Base-by-base conservation (phyloP, 2,797 vertebrate species). In the Rhinophrynus dorsalis region DNA sequence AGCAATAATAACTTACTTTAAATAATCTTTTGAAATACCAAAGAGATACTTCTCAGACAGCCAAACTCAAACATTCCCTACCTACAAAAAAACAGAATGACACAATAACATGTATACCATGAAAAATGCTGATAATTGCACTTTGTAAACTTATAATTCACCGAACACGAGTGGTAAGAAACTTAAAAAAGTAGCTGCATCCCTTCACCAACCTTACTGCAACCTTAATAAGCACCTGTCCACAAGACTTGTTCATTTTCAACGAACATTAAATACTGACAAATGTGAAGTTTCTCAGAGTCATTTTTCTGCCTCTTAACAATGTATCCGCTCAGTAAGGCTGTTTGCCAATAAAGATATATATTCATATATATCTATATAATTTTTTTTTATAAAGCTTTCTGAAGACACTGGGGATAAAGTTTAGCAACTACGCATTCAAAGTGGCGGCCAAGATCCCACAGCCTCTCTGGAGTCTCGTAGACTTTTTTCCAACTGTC, bases 381-480 rank as follows among this genome's bases (percentile, higher is more conserved):
- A n/a, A n/a, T n/a, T n/a, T n/a, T n/a, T n/a, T n/a, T n/a, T n/a
- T 90, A 99, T 84, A 98, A 92, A 82, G 98, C 97, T 93, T 98
- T 98, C 91, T 98, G 97, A 81, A 99, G 96, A 98, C 97, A 98
- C 77, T 99, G 97, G 18, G 97, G 97, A 85, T 99, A 99, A 68
- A 99, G 91, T 90, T 98, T 99, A 90, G 96, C 97, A 82, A 98
- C 95, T 85, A 93, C 94, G 81, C 97, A 99, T 90, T 99, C 97
- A 88, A 98, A 99, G 91, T 99, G 97, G 84, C 97, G 95, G 75
- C 97, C 97, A 32, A 99, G 87, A 87, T 99, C 97, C 97, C 97
- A 99, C 83, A 99, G 94, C 74, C 94, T 94, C 75, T 99, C 97
- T 0, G 97, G 95, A 45, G 96, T 96, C 86, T 99, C 96, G 0